Base-by-base conservation (phyloP, 1,140 invertebrate species). In the Mactra quadrangularis region DNA sequence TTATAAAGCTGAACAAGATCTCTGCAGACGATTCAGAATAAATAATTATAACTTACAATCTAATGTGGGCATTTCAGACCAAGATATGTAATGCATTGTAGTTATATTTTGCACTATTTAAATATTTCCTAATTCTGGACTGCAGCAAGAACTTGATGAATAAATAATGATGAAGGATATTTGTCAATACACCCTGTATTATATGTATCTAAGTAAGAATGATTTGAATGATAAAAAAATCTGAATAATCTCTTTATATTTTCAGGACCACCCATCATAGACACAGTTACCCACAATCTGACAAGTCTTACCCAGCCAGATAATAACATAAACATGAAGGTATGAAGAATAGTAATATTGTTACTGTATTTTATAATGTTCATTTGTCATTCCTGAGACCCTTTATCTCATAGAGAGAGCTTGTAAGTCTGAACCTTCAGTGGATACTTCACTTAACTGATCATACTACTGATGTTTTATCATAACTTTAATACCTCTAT, bases 211-310 rank as follows among this genome's bases (percentile, higher is more conserved):
- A n/a, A n/a, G n/a, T n/a, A n/a, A n/a, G n/a, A n/a, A n/a, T n/a
- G n/a, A n/a, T n/a, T n/a, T n/a, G n/a, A n/a, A n/a, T n/a, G n/a
- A n/a, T n/a, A n/a, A n/a, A n/a, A n/a, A n/a, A n/a, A n/a, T n/a
- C n/a, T n/a, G n/a, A n/a, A n/a, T n/a, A n/a, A n/a, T n/a, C 38
- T 41, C 15, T 41, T 6, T 41, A 68, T 45, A 22, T 87, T 90
- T 89, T 31, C 85, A 97, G 97, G 98, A 53, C 98, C 98, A 68
- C 97, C 97, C 15, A 98, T 98, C 9, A 98, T 97, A 9, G 95
- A 94, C 62, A 96, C 96, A 9, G 95, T 95, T 0, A 95, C 96
- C 93, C 95, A 92, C 91, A 95, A 92, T 93, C 95, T 92, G 4
- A 93, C 94, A 15, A 88, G 93, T 9, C 55, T 76, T 6, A 64